Percentiles rank a stretch among this genome's conserved stretches.
Evolutionary conservation across 2,888 invertebrate genomes (phyloP).

Genomic region (Callimorpha dominula): DNA sequence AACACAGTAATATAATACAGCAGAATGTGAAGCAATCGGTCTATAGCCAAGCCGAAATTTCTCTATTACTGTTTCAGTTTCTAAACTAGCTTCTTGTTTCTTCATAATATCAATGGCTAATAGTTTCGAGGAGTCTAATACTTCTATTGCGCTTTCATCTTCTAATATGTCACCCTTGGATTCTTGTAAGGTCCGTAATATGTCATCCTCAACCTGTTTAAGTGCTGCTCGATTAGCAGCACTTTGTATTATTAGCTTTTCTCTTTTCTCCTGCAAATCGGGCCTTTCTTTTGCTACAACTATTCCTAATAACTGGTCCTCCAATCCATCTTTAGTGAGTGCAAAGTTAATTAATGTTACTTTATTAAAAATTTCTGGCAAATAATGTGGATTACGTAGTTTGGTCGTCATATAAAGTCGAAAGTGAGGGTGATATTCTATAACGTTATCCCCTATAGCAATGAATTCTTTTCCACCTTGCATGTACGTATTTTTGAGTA

Average conservation of each 20-base stretch:
- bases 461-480: constrained; percentile 92
- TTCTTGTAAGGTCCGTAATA: constrained; percentile 93
- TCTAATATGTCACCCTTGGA: constrained; percentile 96
- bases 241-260: constrained; percentile 91
- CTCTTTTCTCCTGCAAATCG: constrained; percentile 93
- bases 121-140: constrained; percentile 94
- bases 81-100: constrained; percentile 92
- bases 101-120: constrained; percentile 93
- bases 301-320: constrained; percentile 94
- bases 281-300: constrained; percentile 95
- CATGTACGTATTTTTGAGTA: constrained; percentile 91
- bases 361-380: constrained; percentile 94
- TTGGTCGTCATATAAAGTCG: constrained; percentile 94
- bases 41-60: constrained; percentile 91
- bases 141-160: constrained; percentile 95
- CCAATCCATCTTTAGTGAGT: constrained; percentile 92
- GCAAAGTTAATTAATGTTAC: constrained; percentile 95
- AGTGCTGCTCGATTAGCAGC: constrained; percentile 93
- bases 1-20: constrained; percentile 93
- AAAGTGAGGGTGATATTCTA: constrained; percentile 92
- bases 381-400: constrained; percentile 93
- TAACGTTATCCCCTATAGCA: constrained; percentile 91
- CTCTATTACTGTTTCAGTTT: constrained; percentile 93
- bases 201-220: constrained; percentile 95
- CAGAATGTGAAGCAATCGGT: constrained; percentile 93